Evolutionary conservation across 2,113 vertebrate species (phyloP).

Genomic region (Columba livia): DNA sequence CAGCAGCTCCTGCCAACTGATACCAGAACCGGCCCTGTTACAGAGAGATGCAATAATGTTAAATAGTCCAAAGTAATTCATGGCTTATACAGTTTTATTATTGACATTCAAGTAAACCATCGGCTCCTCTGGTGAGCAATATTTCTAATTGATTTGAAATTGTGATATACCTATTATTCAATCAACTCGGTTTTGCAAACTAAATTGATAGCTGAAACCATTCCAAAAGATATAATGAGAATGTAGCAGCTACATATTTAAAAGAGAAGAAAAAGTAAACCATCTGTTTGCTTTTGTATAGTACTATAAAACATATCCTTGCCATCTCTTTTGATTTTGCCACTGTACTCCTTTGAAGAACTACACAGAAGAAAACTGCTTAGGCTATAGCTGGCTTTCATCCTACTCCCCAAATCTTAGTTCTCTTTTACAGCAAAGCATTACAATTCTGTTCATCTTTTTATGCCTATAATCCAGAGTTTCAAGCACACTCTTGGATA

Average conservation of each 20-base stretch:
- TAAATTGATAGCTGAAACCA: conserved; percentile 39
- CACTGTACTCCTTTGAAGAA: conserved; percentile 20
- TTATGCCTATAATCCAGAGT: neutral
- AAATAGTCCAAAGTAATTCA: neutral
- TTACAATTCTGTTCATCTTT: conserved; percentile 13
- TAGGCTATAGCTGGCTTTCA: conserved; percentile 18
- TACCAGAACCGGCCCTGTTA: neutral
- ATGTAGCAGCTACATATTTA: conserved; percentile 3
- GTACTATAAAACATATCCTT: conserved; percentile 30
- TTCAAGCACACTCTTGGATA: neutral
- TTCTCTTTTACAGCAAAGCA: conserved; percentile 13
- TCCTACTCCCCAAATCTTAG: neutral
- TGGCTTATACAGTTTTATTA: neutral
- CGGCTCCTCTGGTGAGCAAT: neutral
- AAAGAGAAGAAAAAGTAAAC: conserved; percentile 47
- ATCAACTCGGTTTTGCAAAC: conserved; percentile 21
- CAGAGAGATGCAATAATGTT: neutral
- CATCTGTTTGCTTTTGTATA: conserved; percentile 37
- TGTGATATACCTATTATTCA: conserved; percentile 30
- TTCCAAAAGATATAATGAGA: conserved; percentile 49
- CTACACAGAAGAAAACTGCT: conserved; percentile 7
- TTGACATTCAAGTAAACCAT: conserved; percentile 20
- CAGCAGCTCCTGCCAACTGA: neutral
- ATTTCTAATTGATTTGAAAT: conserved; percentile 43
- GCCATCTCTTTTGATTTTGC: conserved; percentile 43